These are phyloP conservation scores for Thymallus thymallus DNA, from an alignment of 2,113 vertebrate species.

Conservation along the genomic window DNA sequence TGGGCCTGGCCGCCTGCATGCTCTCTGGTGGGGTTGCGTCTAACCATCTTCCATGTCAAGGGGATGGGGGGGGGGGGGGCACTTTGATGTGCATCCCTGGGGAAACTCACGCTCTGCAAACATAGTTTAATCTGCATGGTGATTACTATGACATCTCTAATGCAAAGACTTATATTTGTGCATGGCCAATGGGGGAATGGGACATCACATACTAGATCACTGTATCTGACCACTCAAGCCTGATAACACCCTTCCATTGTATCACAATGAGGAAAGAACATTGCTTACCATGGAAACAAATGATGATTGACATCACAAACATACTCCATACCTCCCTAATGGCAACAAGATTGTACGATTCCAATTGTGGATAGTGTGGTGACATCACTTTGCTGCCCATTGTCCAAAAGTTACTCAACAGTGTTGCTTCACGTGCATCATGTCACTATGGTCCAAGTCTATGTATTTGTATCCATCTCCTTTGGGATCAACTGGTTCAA, in stretches of 20 bases:
- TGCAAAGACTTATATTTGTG: slow-evolving; percentile 34
- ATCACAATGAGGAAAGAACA: too few relatives aligned
- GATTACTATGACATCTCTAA: slow-evolving; percentile 50
- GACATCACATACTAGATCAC: background rate
- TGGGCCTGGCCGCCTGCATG: slow-evolving; percentile 42
- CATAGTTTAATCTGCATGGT: slow-evolving; percentile 37
- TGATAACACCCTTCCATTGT: background rate
- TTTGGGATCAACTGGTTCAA: slow-evolving; percentile 23
- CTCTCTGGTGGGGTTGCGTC: slow-evolving; percentile 46
- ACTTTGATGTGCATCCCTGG: slow-evolving; percentile 63
- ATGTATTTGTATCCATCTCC: slow-evolving; percentile 16
- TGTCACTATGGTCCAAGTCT: slow-evolving; percentile 14
- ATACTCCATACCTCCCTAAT: background rate
- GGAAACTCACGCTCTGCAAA: slow-evolving; percentile 47
- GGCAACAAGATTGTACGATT: background rate
- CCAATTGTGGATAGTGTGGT: background rate
- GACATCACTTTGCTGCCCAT: too few relatives aligned
- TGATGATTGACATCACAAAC: too few relatives aligned
- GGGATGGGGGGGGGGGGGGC: slow-evolving; percentile 40
- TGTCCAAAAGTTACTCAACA: too few relatives aligned
- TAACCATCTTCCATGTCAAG: slow-evolving; percentile 43
- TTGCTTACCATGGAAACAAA: too few relatives aligned
- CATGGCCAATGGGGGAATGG: slow-evolving; percentile 3
- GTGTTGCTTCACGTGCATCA: background rate
- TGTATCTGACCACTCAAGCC: background rate